Base-by-base conservation (phyloP, 2,113 vertebrate species). In the Oceanites oceanicus region DNA sequence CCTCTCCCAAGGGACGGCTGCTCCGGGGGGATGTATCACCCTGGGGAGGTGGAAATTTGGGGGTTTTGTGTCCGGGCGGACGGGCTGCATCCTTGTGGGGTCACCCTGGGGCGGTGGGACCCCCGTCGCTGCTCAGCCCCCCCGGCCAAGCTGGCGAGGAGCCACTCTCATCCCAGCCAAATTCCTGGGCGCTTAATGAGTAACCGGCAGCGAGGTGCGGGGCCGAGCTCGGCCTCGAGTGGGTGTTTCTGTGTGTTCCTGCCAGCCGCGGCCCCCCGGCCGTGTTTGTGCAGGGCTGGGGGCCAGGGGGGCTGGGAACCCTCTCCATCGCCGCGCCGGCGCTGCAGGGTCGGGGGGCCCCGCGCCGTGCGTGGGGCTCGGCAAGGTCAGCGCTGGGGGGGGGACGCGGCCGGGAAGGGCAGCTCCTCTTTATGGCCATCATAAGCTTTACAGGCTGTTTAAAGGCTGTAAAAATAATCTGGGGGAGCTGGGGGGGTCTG, bases 141-240 rank as follows among this genome's bases (percentile, higher is more conserved):
- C 20, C 17, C 3, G 4, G 26, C 34, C 38, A 17, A 47, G 42
- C 30, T 5, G 3, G 20, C 7, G 1, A 70, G n/a, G 56, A 68
- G 26, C 67, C 13, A 1, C 77, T 67, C 63, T 44, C 27, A 7
- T 47, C 75, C 63, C 56, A 27, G 62, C 45, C 52, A 8, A 81
- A 93, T 90, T 89, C 94, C 82, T 88, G 68, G 9, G 29, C 2
- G 82, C 77, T 95, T 95, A 97, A 96, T 96, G 30, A 96, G 40
- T 91, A 96, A 96, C 94, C 20, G n/a, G 49, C 26, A 2, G 27
- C 9, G 20, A 40, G 30, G 50, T 14, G 36, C 19, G 25, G 20
- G 47, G 30, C 56, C 5, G 21, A 2, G 34, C 82, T 36, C 17
- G 8, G 11, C 55, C 63, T 12, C 34, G 9, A 62, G 55, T 10